Conservation (phyloP, 2,888 invertebrate genomes). For the Parasteatoda lunata region DNA sequence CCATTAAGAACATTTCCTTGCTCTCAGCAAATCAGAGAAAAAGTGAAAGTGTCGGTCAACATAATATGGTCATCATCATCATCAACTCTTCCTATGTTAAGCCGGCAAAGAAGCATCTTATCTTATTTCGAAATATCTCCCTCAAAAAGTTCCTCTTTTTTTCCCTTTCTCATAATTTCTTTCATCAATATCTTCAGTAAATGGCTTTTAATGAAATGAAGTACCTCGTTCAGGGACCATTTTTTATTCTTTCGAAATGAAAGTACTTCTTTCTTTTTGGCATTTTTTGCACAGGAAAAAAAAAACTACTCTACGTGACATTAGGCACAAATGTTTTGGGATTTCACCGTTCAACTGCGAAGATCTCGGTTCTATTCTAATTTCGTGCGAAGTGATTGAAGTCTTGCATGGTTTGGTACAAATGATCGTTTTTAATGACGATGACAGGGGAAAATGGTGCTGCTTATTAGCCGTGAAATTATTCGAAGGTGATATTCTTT, state of each 20-base stretch:
- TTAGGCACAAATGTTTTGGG: not conserved
- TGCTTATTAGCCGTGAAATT: conserved; percentile 27
- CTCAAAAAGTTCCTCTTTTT: not conserved
- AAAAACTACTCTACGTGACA: not conserved
- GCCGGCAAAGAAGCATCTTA: conserved; percentile 14
- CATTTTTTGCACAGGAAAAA: not conserved
- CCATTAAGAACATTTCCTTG: conserved; percentile 53
- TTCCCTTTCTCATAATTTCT: conserved; percentile 15
- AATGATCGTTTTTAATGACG: conserved; percentile 5
- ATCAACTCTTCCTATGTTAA: conserved; percentile 21
- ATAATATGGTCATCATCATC: conserved; percentile 45
- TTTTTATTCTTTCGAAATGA: conserved; percentile 8
- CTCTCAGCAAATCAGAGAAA: conserved; percentile 22
- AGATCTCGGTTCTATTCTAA: not conserved
- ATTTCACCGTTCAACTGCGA: not conserved
- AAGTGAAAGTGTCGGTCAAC: conserved; percentile 56
- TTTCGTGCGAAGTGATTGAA: not conserved
- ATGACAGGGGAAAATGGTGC: not conserved
- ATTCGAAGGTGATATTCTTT: not conserved
- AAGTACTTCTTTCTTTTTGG: not conserved
- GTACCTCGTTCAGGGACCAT: not conserved
- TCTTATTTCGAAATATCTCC: conserved; percentile 31
- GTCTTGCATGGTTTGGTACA: not conserved
- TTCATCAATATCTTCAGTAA: conserved; percentile 9
- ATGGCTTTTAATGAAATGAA: conserved; percentile 39